Evolutionary conservation across 1,140 invertebrate species (phyloP).

Genomic region (Battus philenor): DNA sequence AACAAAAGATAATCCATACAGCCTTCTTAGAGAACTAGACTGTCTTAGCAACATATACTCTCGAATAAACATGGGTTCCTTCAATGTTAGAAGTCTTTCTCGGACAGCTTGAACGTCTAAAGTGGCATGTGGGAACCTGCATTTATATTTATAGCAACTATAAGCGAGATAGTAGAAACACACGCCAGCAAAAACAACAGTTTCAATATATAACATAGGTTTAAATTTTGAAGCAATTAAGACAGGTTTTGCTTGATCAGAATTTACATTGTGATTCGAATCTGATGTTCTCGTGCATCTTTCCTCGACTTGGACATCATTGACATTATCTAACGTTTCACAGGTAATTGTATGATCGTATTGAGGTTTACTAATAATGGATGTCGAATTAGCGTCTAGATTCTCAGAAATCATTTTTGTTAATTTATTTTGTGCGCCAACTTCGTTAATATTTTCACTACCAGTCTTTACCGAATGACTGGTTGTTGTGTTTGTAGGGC

Average conservation of each 20-base stretch:
- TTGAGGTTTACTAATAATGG: constrained; percentile 16
- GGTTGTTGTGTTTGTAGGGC: constrained; percentile 14
- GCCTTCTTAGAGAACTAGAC: constrained; percentile 24
- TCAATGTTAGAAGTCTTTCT: constrained; percentile 20
- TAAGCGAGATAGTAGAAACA: constrained; percentile 44
- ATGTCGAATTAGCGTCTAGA: constrained; percentile 43
- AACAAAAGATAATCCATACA: constrained; percentile 38
- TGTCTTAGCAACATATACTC: constrained; percentile 42
- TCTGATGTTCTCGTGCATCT: background rate
- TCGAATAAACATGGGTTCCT: constrained; percentile 31
- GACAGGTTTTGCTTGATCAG: background rate
- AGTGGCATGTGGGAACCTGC: constrained; percentile 31
- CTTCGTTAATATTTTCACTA: background rate
- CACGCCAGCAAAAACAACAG: constrained; percentile 30
- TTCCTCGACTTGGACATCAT: background rate
- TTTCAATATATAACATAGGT: constrained; percentile 18
- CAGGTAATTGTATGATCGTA: background rate
- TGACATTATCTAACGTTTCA: constrained; percentile 15
- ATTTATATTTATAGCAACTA: constrained; percentile 35
- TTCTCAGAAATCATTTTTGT: constrained; percentile 40
- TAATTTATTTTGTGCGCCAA: constrained; percentile 5
- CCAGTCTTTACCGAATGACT: constrained; percentile 36
- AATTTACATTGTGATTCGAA: background rate
- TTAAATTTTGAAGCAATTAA: constrained; percentile 24
- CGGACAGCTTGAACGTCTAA: constrained; percentile 15